Evolutionary conservation across 1,140 invertebrate genomes (phyloP).

Genomic region (Kradibia gibbosae): DNA sequence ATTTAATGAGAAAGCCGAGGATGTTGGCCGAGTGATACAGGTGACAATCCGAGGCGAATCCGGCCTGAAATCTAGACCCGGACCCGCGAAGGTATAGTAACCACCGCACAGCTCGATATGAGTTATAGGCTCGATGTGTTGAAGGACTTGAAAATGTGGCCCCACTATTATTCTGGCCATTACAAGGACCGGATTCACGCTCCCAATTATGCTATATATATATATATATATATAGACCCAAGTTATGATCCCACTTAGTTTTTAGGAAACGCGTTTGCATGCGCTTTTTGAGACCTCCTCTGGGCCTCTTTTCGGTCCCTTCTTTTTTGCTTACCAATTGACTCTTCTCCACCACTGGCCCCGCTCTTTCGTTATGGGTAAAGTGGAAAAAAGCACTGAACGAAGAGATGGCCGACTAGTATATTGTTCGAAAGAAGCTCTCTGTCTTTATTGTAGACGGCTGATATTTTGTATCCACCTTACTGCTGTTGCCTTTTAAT

Average conservation of each 20-base stretch:
- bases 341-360: neutral
- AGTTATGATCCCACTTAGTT: neutral
- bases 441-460: neutral
- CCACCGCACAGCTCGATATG: neutral
- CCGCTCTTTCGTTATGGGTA: constrained; percentile 30
- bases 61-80: no score
- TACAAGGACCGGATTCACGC: constrained; percentile 29
- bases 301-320: neutral
- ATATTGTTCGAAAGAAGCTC: constrained; percentile 39
- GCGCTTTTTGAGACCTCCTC: neutral
- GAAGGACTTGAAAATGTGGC: neutral
- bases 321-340: neutral
- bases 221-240: no score
- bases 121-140: neutral
- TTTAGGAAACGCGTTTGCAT: constrained; percentile 15
- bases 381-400: neutral
- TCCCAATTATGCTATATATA: constrained; percentile 14
- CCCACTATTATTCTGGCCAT: neutral
- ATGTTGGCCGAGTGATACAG: no score
- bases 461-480: neutral
- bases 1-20: constrained; percentile 21
- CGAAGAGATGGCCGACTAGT: constrained; percentile 36
- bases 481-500: neutral
- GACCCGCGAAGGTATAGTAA: no score
- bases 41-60: no score